Conservation (phyloP, 2,888 invertebrate genomes). For the Hymenopus coronatus region DNA sequence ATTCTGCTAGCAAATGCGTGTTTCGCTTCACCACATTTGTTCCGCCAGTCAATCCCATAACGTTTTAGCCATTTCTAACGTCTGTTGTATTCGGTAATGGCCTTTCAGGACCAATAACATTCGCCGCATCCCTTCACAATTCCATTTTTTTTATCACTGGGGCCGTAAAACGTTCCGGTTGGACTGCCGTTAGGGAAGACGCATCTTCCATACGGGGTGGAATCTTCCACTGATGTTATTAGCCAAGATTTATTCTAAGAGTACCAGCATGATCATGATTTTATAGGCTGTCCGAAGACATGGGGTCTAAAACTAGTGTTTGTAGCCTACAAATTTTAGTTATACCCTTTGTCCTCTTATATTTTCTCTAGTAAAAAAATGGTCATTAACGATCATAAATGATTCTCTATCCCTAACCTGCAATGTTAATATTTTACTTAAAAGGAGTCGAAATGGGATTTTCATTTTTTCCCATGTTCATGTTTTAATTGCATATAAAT, state of each 20-base stretch:
- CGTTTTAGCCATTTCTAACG: background rate
- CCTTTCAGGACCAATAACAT: background rate
- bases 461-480: no score
- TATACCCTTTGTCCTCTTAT: no score
- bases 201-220: background rate
- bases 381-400: no score
- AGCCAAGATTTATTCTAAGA: background rate
- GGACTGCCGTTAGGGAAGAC: background rate
- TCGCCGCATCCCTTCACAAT: background rate
- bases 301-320: background rate
- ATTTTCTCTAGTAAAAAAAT: no score
- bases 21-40: background rate
- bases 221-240: background rate
- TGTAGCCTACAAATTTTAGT: background rate
- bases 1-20: background rate
- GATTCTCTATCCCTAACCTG: no score
- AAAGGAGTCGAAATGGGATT: no score
- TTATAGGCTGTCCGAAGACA: background rate
- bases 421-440: no score
- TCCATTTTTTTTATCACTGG: background rate
- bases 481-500: no score
- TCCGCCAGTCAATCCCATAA: background rate
- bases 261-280: background rate
- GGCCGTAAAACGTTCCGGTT: background rate
- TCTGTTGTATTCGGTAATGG: background rate